Percentiles rank a stretch among this genome's conserved stretches.
Evolutionary conservation across 1,140 invertebrate species (phyloP).

Genomic region (Drosophila nigromelanica): DNA sequence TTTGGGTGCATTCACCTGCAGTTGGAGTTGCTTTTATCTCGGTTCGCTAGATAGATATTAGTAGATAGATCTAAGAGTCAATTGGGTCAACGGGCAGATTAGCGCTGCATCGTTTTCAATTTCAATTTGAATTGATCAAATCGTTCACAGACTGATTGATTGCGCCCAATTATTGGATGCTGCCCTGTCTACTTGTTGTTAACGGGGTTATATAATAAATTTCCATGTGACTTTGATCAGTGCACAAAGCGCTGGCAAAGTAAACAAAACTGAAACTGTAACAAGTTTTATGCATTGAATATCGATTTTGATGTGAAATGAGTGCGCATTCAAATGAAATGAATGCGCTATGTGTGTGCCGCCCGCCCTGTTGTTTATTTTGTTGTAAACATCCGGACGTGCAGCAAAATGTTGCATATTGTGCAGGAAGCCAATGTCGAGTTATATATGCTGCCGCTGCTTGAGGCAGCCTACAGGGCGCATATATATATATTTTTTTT

Average conservation of each 20-base stretch:
- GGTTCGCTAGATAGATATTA: slow-evolving; percentile 10
- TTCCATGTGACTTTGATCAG: slow-evolving; percentile 74
- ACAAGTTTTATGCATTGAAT: slow-evolving; percentile 57
- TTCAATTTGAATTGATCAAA: slow-evolving; percentile 55
- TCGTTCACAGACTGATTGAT: slow-evolving; percentile 66
- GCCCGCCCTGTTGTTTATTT: slow-evolving; percentile 68
- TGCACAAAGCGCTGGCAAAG: slow-evolving; percentile 44
- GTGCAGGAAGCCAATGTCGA: slow-evolving; percentile 62
- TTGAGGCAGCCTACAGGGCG: slow-evolving; percentile 52
- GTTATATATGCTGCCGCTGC: slow-evolving; percentile 25
- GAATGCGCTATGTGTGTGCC: slow-evolving; percentile 14
- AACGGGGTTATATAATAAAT: slow-evolving; percentile 73
- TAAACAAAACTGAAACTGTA: slow-evolving; percentile 70
- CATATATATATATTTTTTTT: slow-evolving; percentile 42
- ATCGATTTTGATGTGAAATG: slow-evolving; percentile 53
- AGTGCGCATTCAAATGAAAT: slow-evolving; percentile 44
- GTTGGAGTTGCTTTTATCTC: slow-evolving; percentile 17
- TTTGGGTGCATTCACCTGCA: slow-evolving; percentile 69
- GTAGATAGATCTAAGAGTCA: slow-evolving; percentile 36
- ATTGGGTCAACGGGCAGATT: slow-evolving; percentile 75
- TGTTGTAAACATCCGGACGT: slow-evolving; percentile 79
- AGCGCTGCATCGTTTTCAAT: slow-evolving; percentile 63
- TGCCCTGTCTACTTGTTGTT: slow-evolving; percentile 17
- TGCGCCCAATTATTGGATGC: slow-evolving; percentile 67
- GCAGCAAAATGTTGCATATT: slow-evolving; percentile 81